phyloP scores from a whole-genome alignment of 30 jellyfish, hydroid and myxozoan genomes.

The Clytia hemisphaerica region DNA sequence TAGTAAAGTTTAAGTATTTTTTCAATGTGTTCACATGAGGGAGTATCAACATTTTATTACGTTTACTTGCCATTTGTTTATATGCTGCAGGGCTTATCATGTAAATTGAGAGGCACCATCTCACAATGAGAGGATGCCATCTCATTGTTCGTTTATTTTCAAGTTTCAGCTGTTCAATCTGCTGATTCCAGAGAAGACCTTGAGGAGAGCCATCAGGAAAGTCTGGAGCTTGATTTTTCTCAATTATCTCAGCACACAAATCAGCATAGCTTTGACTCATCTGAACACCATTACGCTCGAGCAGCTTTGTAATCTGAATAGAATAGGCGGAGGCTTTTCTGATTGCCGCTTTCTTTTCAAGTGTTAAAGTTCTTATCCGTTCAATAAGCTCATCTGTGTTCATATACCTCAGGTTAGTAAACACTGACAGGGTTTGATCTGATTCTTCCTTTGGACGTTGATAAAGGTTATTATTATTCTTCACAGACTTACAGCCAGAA shows the following conservation, averaged over 20 bases:
- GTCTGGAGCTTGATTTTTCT: too few relatives aligned
- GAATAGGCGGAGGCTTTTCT: not conserved
- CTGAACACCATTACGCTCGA: not conserved
- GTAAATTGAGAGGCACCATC: slow-evolving; percentile 7
- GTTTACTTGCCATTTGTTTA: not conserved
- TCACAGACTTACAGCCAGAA: too few relatives aligned
- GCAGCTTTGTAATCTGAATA: not conserved
- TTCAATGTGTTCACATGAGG: slow-evolving; percentile 9
- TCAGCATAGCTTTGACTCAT: too few relatives aligned
- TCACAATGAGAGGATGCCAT: slow-evolving; percentile 14
- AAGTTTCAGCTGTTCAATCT: not conserved
- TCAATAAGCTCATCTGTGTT: not conserved
- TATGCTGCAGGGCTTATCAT: slow-evolving; percentile 5
- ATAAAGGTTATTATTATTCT: too few relatives aligned
- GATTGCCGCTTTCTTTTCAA: slow-evolving; percentile 1
- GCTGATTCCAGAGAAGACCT: slow-evolving; percentile 11
- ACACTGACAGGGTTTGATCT: too few relatives aligned
- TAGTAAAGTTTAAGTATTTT: too few relatives aligned
- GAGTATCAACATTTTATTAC: not conserved
- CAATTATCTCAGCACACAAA: not conserved
- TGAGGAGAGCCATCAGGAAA: slow-evolving; percentile 16
- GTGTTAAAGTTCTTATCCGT: not conserved
- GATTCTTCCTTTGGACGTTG: too few relatives aligned
- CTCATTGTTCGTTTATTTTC: not conserved
- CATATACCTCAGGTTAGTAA: slow-evolving; percentile 10